Conservation (phyloP, 2,797 vertebrate species). For the Yasuhikotakia modesta region DNA sequence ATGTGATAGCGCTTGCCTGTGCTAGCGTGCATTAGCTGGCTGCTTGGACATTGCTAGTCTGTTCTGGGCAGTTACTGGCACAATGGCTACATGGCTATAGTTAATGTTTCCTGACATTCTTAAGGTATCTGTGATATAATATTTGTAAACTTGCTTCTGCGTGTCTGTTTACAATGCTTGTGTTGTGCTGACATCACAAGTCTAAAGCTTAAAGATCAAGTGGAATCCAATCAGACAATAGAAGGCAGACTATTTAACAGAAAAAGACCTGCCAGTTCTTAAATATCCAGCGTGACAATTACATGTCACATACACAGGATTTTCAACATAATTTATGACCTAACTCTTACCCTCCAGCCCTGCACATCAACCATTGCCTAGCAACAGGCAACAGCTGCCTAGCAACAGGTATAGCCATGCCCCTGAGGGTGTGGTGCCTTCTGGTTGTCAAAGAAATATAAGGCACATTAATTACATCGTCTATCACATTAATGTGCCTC, state of each 20-base stretch:
- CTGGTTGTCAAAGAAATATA: conserved; percentile 35
- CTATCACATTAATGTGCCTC: conserved; percentile 16
- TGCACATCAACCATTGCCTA: conserved; percentile 63
- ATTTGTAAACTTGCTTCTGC: no score
- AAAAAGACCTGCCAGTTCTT: not conserved
- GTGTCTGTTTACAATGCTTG: no score
- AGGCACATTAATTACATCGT: conserved; percentile 42
- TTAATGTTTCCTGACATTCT: no score
- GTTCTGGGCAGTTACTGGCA: no score
- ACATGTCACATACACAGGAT: conserved; percentile 23
- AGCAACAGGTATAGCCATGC: conserved; percentile 66
- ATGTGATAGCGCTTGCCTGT: no score
- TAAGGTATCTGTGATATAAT: no score
- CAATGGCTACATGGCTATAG: no score
- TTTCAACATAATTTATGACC: conserved; percentile 50
- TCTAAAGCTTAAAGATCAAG: not conserved
- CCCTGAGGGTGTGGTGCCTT: conserved; percentile 38
- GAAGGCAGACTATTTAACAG: not conserved
- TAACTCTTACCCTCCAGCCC: conserved; percentile 52
- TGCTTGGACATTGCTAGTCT: no score
- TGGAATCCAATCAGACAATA: not conserved
- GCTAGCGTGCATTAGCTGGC: no score
- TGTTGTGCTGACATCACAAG: not conserved
- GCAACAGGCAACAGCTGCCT: conserved; percentile 70
- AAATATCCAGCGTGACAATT: not conserved